These are phyloP conservation scores for Drosophila emarginata DNA, from an alignment of 2,888 invertebrate species.

Conservation along the genomic window DNA sequence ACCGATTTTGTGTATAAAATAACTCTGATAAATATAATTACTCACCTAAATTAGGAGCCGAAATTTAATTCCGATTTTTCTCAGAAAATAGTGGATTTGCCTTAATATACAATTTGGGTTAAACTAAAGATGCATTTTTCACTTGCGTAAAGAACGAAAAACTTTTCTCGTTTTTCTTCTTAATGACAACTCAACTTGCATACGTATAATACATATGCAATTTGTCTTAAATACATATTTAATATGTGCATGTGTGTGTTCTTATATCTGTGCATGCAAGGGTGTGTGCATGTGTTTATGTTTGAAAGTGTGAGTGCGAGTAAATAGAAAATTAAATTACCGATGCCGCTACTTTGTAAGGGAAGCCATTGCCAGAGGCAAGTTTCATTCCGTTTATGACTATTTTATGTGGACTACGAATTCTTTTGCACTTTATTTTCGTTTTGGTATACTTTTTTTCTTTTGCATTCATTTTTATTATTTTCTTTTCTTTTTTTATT, in stretches of 20 bases:
- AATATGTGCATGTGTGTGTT: constrained; percentile 23
- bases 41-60: no score
- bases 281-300: background rate
- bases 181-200: background rate
- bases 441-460: constrained; percentile 32
- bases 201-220: constrained; percentile 6
- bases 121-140: background rate
- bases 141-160: background rate
- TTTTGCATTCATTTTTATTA: constrained; percentile 39
- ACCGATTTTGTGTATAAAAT: no score
- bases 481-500: constrained; percentile 23
- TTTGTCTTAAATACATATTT: constrained; percentile 28
- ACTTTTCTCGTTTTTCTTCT: background rate
- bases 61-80: background rate
- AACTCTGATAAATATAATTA: no score
- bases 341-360: constrained; percentile 40
- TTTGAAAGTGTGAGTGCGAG: constrained; percentile 16
- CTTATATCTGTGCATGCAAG: no score
- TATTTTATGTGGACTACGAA: constrained; percentile 45
- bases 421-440: constrained; percentile 44
- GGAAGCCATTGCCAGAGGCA: constrained; percentile 21
- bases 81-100: background rate
- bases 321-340: constrained; percentile 57
- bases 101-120: background rate
- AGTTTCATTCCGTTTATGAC: constrained; percentile 42